Conservation (phyloP, 92 coral and sea anemone genomes). For the Parazoanthus swiftii region DNA sequence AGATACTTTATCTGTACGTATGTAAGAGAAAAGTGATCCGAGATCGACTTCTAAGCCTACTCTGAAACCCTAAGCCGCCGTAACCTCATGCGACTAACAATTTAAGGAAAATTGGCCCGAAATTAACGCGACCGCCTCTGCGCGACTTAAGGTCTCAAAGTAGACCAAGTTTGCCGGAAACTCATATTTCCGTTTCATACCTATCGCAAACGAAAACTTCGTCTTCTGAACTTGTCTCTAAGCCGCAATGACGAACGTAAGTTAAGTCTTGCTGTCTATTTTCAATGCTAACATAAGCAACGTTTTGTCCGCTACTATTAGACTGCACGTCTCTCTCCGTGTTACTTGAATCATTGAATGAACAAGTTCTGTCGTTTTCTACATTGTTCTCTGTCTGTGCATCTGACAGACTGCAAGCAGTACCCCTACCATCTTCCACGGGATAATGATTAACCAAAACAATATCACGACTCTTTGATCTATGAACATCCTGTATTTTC, state of each 20-base stretch:
- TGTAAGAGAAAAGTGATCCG: neutral
- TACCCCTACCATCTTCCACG: neutral
- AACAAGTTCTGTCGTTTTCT: neutral
- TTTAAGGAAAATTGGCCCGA: too few relatives aligned
- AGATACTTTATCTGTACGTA: neutral
- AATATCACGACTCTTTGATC: neutral
- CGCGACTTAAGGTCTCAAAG: too few relatives aligned
- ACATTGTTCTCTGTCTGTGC: neutral
- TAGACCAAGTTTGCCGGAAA: neutral
- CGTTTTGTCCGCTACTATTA: neutral
- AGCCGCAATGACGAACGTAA: constrained; percentile 9
- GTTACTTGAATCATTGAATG: constrained; percentile 1
- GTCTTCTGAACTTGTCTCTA: constrained; percentile 31
- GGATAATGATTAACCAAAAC: constrained; percentile 28
- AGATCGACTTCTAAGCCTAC: neutral
- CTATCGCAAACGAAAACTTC: constrained; percentile 6
- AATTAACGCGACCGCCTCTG: too few relatives aligned
- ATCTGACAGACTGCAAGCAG: constrained; percentile 5
- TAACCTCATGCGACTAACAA: too few relatives aligned
- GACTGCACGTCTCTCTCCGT: neutral
- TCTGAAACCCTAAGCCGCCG: too few relatives aligned
- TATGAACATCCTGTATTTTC: neutral
- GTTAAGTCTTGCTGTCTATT: neutral
- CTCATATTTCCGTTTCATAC: constrained; percentile 36
- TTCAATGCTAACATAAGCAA: neutral